Evolutionary conservation across 2,888 invertebrate genomes (phyloP).

Genomic region (Clepsis dumicolana): DNA sequence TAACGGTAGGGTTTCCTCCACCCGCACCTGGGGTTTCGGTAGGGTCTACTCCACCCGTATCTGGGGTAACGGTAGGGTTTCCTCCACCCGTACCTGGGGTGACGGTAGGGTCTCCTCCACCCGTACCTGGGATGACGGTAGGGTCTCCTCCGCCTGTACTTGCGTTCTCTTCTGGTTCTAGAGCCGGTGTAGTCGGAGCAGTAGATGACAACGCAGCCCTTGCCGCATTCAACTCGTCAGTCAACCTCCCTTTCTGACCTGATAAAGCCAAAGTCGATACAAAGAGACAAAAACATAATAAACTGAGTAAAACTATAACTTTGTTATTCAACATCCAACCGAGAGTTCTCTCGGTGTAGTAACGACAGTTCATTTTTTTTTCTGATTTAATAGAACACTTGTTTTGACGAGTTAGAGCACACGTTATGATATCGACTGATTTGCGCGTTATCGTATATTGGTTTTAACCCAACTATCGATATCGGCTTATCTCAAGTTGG

Average conservation of each 20-base stretch:
- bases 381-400: slow-evolving; percentile 10
- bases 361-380: slow-evolving; percentile 59
- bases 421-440: slow-evolving; percentile 40
- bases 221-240: slow-evolving; percentile 56
- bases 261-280: slow-evolving; percentile 71
- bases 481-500: slow-evolving; percentile 30
- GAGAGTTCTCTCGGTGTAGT: slow-evolving; percentile 63
- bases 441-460: slow-evolving; percentile 38
- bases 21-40: background rate
- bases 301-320: slow-evolving; percentile 68
- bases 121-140: background rate
- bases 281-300: slow-evolving; percentile 71
- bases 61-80: background rate
- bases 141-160: slow-evolving; percentile 8
- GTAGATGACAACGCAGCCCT: slow-evolving; percentile 43
- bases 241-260: slow-evolving; percentile 66
- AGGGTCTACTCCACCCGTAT: background rate
- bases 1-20: background rate
- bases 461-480: slow-evolving; percentile 33
- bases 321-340: slow-evolving; percentile 77
- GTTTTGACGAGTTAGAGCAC: slow-evolving; percentile 1
- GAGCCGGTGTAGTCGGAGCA: slow-evolving; percentile 21
- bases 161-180: slow-evolving; percentile 18
- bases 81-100: background rate
- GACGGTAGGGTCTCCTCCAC: background rate